These are phyloP conservation scores for Pollenia amentaria DNA, from an alignment of 2,888 invertebrate species.

Conservation along the genomic window DNA sequence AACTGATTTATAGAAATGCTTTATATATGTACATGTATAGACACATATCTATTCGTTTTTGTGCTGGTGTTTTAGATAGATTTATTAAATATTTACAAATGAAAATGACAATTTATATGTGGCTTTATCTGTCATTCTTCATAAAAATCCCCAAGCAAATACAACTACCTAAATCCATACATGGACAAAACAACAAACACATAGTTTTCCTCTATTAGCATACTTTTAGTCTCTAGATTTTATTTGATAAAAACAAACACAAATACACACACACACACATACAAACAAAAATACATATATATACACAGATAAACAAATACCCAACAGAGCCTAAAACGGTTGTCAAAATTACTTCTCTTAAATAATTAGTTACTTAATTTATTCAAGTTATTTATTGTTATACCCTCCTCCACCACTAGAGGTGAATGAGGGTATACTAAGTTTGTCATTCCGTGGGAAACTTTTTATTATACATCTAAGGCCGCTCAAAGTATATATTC, in stretches of 20 bases:
- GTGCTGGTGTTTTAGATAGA: not conserved
- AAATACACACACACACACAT: not conserved
- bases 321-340: not conserved
- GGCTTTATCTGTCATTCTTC: constrained; percentile 55
- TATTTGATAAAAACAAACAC: not conserved
- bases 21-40: not conserved
- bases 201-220: constrained; percentile 29
- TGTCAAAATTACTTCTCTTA: no score
- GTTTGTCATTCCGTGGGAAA: no score
- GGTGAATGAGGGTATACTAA: no score
- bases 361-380: no score
- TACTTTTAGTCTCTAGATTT: not conserved
- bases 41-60: not conserved
- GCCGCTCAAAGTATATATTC: no score
- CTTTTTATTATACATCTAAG: no score
- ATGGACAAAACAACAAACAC: not conserved
- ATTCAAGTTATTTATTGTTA: no score
- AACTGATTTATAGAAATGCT: no score
- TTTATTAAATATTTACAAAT: constrained; percentile 49
- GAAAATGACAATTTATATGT: constrained; percentile 56
- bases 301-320: not conserved
- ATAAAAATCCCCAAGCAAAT: constrained; percentile 36
- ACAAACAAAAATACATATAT: no score
- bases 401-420: no score
- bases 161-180: not conserved